Evolutionary conservation across 1,140 invertebrate species (phyloP), one percentile per base, ranked within the genome.

Genomic region (Trypoxylus dichotomus): DNA sequence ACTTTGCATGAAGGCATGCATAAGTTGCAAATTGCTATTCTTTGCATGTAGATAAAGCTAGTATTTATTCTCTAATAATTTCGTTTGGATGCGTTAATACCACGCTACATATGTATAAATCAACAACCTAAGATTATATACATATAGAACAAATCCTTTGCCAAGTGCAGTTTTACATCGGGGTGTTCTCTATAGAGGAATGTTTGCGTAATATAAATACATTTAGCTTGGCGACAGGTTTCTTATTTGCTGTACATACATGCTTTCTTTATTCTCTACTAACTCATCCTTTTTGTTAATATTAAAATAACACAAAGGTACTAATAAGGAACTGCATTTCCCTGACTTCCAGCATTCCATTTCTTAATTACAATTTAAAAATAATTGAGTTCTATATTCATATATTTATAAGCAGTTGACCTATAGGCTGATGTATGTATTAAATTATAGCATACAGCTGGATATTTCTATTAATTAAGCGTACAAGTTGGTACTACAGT

Each of bases 11-110:
- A 68, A 68, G 21, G 19, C 60, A 68, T 6, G 27, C 15, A 15
- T 29, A 15, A 6, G 13, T 8, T 27, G 19, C 15, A 19, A 11
- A 13, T 58, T 13, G 15, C 0, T 68, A 7, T 68, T 24, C 6
- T 68, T 68, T 68, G 60, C 60, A 68, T 68, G 60, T 68, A 68
- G 60, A 27, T 68, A 68, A 10, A 29, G 60, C 60, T 68, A 68
- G 8, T 29, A 68, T 15, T 68, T 68, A 27, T 8, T 27, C 24
- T 11, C 25, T 29, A 68, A 68, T 54, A 54, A 68, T 10, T 8
- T 29, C 13, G 60, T 24, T 68, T 68, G 27, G 24, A 25, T 68
- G 27, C 21, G 7, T 29, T 21, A 19, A 63, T n/a, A n/a, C n/a
- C 60, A 13, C 27, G 27, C 15, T 68, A 7, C 0, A 37, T 68